A percentile compares a stretch with the other conserved stretches of the same genome.
Conservation (phyloP, 2,113 vertebrate species). For the Limnothrissa miodon region DNA sequence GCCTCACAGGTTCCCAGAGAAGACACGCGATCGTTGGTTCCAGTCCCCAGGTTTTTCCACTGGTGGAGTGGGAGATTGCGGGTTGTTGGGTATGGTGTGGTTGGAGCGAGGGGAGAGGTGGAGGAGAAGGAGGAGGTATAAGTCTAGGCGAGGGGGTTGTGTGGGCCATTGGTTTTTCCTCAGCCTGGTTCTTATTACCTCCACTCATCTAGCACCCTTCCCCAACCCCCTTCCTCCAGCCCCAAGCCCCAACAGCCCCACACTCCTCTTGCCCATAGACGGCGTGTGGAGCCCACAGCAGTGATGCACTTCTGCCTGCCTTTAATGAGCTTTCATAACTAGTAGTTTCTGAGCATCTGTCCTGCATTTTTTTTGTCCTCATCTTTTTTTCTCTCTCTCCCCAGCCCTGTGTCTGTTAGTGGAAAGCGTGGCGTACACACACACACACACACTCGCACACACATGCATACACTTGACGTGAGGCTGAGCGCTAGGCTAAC, state of each 20-base stretch:
- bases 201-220: neutral
- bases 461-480: constrained; percentile 35
- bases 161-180: constrained; percentile 44
- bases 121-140: constrained; percentile 9
- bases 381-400: neutral
- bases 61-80: constrained; percentile 33
- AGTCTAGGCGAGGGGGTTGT: constrained; percentile 28
- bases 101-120: neutral
- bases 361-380: constrained; percentile 30
- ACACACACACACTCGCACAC: neutral
- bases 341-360: constrained; percentile 51
- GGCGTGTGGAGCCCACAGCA: constrained; percentile 39
- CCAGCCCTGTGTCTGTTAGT: neutral
- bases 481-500: constrained; percentile 31
- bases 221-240: neutral
- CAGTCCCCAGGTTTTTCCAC: constrained; percentile 46
- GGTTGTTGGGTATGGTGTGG: constrained; percentile 14
- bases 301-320: constrained; percentile 35
- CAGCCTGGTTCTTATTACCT: constrained; percentile 56
- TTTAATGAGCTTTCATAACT: constrained; percentile 53
- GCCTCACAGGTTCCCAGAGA: constrained; percentile 42
- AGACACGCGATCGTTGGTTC: constrained; percentile 47
- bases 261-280: constrained; percentile 30
- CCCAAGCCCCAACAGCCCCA: neutral
- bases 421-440: neutral